Conservation (phyloP, 35 echinoderm and acorn worm genomes). For the Heliocidaris erythrogramma region DNA sequence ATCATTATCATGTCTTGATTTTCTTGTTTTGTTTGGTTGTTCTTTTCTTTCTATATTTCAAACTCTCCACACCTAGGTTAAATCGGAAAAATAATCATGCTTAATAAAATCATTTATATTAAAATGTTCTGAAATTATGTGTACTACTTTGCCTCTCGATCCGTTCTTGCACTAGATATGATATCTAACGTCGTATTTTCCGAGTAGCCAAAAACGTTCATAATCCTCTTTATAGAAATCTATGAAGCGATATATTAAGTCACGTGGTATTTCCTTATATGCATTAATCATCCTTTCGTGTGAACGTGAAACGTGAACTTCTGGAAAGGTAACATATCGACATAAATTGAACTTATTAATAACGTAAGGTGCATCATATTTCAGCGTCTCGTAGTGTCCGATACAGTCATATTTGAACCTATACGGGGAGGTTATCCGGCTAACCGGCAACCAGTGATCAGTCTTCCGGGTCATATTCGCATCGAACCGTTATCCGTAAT, state of each 20-base stretch:
- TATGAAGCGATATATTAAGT: slow-evolving; percentile 36
- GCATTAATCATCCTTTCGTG: neutral
- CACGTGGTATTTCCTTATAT: slow-evolving; percentile 46
- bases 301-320: slow-evolving; percentile 58
- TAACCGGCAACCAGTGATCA: slow-evolving; percentile 73
- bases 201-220: slow-evolving; percentile 67
- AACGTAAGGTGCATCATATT: slow-evolving; percentile 67
- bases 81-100: too few relatives aligned
- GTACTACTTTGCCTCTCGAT: neutral
- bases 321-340: slow-evolving; percentile 53
- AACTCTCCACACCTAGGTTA: too few relatives aligned
- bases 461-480: slow-evolving; percentile 36
- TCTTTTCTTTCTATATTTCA: too few relatives aligned
- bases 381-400: slow-evolving; percentile 62
- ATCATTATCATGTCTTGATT: too few relatives aligned
- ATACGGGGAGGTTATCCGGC: slow-evolving; percentile 58
- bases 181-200: slow-evolving; percentile 24
- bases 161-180: neutral
- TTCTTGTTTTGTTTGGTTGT: neutral
- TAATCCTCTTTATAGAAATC: slow-evolving; percentile 61
- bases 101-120: too few relatives aligned
- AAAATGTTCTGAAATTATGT: neutral
- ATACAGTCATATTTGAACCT: slow-evolving; percentile 52
- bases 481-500: slow-evolving; percentile 57
- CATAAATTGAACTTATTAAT: slow-evolving; percentile 49